Percentiles rank a stretch among this genome's conserved stretches.
These are phyloP conservation scores for Aricia artaxerxes DNA, from an alignment of 2,888 invertebrate species.

Conservation along the genomic window DNA sequence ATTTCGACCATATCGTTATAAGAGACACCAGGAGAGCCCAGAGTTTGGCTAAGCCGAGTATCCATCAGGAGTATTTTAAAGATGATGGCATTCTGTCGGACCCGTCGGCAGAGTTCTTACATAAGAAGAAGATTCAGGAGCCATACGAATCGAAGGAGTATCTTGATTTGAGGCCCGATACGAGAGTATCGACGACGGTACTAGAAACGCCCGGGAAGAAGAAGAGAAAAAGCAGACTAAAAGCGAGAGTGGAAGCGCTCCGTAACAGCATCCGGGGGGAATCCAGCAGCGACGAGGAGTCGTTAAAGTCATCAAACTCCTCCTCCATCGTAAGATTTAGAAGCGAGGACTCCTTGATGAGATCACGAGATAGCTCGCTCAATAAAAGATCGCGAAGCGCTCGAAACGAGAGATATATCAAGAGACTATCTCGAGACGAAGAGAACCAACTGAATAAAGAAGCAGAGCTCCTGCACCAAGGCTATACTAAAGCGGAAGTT, in stretches of 20 bases:
- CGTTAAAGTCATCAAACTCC: slow-evolving; percentile 83
- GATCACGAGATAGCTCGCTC: slow-evolving; percentile 79
- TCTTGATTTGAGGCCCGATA: slow-evolving; percentile 63
- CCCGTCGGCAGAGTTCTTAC: slow-evolving; percentile 76
- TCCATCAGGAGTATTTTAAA: slow-evolving; percentile 53
- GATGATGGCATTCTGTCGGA: slow-evolving; percentile 82
- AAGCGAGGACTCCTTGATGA: slow-evolving; percentile 85
- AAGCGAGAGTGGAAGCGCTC: slow-evolving; percentile 84
- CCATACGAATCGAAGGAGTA: slow-evolving; percentile 66
- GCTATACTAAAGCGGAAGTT: slow-evolving; percentile 76
- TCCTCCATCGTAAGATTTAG: slow-evolving; percentile 84
- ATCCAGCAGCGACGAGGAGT: slow-evolving; percentile 87
- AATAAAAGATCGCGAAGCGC: slow-evolving; percentile 86
- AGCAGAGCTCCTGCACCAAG: slow-evolving; percentile 74
- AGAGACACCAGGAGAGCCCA: slow-evolving; percentile 76
- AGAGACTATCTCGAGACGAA: slow-evolving; percentile 86
- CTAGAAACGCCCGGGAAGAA: slow-evolving; percentile 78
- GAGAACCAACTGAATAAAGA: slow-evolving; percentile 80
- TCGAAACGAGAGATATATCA: slow-evolving; percentile 89
- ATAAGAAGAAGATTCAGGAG: slow-evolving; percentile 66
- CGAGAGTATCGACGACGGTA: slow-evolving; percentile 67
- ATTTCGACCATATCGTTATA: slow-evolving; percentile 85
- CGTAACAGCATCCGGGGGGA: slow-evolving; percentile 82
- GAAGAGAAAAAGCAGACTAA: slow-evolving; percentile 80
- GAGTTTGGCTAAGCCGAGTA: slow-evolving; percentile 67